phyloP scores from a whole-genome alignment of 2,797 vertebrate genomes.

The Merluccius polli region DNA sequence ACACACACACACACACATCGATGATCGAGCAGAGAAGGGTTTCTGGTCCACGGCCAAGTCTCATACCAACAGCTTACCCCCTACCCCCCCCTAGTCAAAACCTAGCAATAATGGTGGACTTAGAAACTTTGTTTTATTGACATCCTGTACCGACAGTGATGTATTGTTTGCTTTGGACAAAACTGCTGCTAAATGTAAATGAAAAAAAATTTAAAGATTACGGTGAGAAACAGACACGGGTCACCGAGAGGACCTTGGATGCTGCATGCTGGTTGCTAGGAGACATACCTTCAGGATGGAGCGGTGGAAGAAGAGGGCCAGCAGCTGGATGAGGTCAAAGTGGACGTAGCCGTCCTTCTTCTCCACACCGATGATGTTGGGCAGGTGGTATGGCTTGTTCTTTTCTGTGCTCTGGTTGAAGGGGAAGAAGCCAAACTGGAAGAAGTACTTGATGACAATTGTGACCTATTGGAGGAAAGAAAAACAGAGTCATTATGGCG shows the following conservation, averaged over 20 bases:
- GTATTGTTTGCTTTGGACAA: too few species aligned
- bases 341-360: conserved; percentile 97
- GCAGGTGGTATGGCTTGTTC: conserved; percentile 83
- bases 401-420: conserved; percentile 81
- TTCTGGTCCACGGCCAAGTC: background rate
- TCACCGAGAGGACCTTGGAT: background rate
- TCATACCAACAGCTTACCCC: background rate
- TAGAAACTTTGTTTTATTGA: too few species aligned
- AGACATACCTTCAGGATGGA: conserved; percentile 94
- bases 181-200: too few species aligned
- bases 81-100: too few species aligned
- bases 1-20: background rate
- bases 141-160: too few species aligned
- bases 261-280: background rate
- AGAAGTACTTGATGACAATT: conserved; percentile 97
- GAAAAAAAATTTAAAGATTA: background rate
- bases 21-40: too few species aligned
- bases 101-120: too few species aligned
- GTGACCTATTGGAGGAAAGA: conserved; percentile 76
- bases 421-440: conserved; percentile 97
- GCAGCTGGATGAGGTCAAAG: conserved; percentile 91
- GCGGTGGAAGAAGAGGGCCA: conserved; percentile 96
- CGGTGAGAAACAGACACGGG: background rate
- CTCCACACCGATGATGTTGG: conserved; percentile 96
- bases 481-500: background rate